These are phyloP conservation scores for Ictalurus punctatus DNA, from an alignment of 2,113 vertebrate species.

Conservation along the genomic window DNA sequence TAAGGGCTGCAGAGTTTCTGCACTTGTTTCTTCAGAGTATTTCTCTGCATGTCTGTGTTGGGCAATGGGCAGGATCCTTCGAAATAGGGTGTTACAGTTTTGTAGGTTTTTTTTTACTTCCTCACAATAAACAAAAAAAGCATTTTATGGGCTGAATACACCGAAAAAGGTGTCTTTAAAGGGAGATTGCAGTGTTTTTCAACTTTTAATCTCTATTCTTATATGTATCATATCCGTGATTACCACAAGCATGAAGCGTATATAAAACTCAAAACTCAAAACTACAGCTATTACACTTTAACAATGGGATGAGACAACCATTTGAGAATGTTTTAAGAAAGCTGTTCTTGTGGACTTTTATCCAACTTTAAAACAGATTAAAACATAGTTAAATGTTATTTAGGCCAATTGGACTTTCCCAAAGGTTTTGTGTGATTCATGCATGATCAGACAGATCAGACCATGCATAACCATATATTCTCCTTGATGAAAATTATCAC, in stretches of 20 bases:
- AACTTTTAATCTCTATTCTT: not conserved
- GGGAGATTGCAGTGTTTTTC: not conserved
- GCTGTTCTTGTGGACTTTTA: not conserved
- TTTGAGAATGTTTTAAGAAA: not conserved
- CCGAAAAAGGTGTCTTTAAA: not conserved
- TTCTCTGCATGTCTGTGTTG: not conserved
- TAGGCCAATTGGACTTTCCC: not conserved
- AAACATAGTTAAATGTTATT: not conserved
- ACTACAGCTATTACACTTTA: not conserved
- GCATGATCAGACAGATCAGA: not conserved
- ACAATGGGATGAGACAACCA: not conserved
- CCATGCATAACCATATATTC: not conserved
- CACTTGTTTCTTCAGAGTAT: not conserved
- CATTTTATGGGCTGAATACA: not conserved
- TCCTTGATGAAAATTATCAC: not conserved
- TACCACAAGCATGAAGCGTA: not conserved
- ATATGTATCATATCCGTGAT: not conserved
- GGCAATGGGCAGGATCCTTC: not conserved
- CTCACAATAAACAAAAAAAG: not conserved
- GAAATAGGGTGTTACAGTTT: not conserved
- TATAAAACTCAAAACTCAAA: not conserved
- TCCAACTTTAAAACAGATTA: not conserved
- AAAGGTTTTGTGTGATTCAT: too few relatives aligned
- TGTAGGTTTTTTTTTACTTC: not conserved
- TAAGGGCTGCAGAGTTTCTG: not conserved